Evolutionary conservation across 2,113 vertebrate genomes (phyloP), one percentile per base, ranked within the genome.

Genomic region (Colinus virginianus): DNA sequence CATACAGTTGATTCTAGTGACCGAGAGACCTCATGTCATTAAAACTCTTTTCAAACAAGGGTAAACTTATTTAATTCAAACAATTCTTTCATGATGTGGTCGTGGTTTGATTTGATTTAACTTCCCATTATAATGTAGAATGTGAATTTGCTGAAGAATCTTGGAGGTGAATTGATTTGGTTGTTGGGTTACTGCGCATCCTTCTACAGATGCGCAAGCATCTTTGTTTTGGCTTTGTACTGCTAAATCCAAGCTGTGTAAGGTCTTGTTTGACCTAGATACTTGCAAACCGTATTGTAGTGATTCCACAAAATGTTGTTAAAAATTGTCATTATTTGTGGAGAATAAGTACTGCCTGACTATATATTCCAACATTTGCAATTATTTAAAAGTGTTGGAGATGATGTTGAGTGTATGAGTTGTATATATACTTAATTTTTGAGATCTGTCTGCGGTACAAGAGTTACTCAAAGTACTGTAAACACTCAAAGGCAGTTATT

Each of bases 21-120:
- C 17, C 36, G 9, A n/a, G 11, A 13, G 18, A 6, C 11, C 14
- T 67, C 1, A 0, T 28, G 15, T 68, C 16, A 9, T 13, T 11
- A 18, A 46, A 48, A 2, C 12, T 4, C 9, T 46, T 72, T 72
- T 93, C 62, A 76, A 68, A 56, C 9, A 30, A 2, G 22, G 14
- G 6, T 79, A 32, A 66, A 82, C 53, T 81, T 68, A 55, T 66
- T 36, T 36, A 28, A 28, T 78, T 68, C 19, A 13, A 25, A n/a
- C 11, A 11, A 5, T 42, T 3, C 14, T 68, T 90, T 80, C 2
- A 28, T 2, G 11, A 1, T n/a, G 28, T 55, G 26, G 17, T 70
- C 14, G 25, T 70, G 5, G 23, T 49, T 84, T 40, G 40, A 40
- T 40, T 40, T 40, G 36, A 72, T 2, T 64, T 71, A 46, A 32